A percentile compares a stretch with the other conserved stretches of the same genome.
phyloP scores from a whole-genome alignment of 1,140 invertebrate genomes.

The Zaprionus lachaisei region DNA sequence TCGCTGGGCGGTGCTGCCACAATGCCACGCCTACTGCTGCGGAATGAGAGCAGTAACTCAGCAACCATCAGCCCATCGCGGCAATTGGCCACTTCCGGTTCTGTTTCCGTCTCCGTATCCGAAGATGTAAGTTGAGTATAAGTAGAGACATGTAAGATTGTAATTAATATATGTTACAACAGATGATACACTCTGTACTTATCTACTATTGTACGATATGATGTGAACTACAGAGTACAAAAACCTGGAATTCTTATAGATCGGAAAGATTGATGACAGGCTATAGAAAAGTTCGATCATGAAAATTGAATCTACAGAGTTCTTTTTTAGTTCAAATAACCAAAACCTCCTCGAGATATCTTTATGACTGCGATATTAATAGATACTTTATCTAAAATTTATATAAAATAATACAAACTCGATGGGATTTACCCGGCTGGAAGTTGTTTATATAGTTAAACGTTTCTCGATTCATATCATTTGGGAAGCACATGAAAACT shows the following conservation, averaged over 20 bases:
- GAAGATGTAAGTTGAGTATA: slow-evolving; percentile 74
- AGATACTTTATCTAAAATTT: too few species aligned
- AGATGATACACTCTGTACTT: not conserved
- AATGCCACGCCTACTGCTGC: slow-evolving; percentile 64
- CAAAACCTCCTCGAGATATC: too few species aligned
- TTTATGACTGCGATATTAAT: too few species aligned
- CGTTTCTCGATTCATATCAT: not conserved
- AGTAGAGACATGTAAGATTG: not conserved
- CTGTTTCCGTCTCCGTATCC: slow-evolving; percentile 68
- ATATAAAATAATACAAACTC: too few species aligned
- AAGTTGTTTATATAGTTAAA: not conserved
- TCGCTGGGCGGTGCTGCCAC: slow-evolving; percentile 61
- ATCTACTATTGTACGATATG: not conserved
- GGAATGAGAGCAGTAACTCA: slow-evolving; percentile 62
- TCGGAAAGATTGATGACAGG: not conserved
- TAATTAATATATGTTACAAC: not conserved
- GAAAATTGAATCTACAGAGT: too few species aligned
- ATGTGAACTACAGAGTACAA: not conserved
- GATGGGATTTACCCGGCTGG: too few species aligned
- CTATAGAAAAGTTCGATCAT: not conserved
- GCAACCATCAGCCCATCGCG: slow-evolving; percentile 56
- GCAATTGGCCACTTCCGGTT: slow-evolving; percentile 60
- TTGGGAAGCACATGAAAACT: not conserved
- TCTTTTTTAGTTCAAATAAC: too few species aligned
- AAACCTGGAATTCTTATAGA: not conserved